phyloP scores from a whole-genome alignment of 2,797 vertebrate species.

The Novumbra hubbsi region DNA sequence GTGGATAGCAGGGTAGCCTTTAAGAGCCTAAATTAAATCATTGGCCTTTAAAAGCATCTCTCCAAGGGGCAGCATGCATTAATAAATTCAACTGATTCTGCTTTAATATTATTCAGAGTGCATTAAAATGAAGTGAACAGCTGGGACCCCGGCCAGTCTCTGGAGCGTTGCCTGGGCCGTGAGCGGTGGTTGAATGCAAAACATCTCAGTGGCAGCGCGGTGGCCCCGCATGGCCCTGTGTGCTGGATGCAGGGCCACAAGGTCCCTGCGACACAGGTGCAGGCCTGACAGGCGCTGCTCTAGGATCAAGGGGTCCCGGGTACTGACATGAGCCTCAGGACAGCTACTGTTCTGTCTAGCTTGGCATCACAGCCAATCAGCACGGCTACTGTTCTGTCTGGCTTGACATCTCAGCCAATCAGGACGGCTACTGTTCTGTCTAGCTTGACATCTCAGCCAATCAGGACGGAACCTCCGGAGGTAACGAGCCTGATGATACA shows the following conservation, averaged over 20 bases:
- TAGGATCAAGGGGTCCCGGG: constrained; percentile 67
- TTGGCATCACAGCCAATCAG: constrained; percentile 49
- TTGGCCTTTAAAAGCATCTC: constrained; percentile 82
- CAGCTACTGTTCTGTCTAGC: constrained; percentile 55
- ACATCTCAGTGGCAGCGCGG: constrained; percentile 49
- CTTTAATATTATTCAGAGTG: constrained; percentile 80
- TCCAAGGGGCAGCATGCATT: constrained; percentile 71
- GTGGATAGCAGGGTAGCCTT: constrained; percentile 61
- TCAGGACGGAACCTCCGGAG: constrained; percentile 28
- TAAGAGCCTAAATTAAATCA: constrained; percentile 80
- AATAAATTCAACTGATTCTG: constrained; percentile 78
- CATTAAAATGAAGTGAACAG: constrained; percentile 80
- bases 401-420: constrained; percentile 54
- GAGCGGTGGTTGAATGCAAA: constrained; percentile 57
- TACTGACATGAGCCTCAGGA: constrained; percentile 64
- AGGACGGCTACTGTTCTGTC: constrained; percentile 47
- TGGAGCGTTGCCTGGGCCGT: constrained; percentile 59
- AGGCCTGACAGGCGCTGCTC: constrained; percentile 71
- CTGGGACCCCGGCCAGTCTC: constrained; percentile 72
- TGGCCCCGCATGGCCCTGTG: constrained; percentile 21
- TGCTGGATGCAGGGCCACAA: constrained; percentile 37
- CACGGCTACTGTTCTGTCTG: constrained; percentile 47
- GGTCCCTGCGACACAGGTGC: constrained; percentile 76
- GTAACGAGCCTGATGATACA: not conserved
- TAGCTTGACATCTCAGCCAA: constrained; percentile 50